Evolutionary conservation across 2,113 vertebrate species (phyloP).

Genomic region (Onychorhynchus coronatus): DNA sequence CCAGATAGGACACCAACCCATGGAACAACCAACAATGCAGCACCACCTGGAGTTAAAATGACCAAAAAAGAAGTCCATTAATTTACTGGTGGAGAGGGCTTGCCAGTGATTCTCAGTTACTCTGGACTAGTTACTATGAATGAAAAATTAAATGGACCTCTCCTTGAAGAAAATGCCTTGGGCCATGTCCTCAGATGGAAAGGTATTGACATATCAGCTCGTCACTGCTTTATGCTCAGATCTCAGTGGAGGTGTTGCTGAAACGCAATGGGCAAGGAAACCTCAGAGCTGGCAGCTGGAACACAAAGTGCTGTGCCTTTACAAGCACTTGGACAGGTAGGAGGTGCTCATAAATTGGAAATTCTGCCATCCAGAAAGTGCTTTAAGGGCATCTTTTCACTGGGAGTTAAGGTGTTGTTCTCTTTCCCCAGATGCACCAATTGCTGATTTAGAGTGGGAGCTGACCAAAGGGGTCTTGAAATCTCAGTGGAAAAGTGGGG

Average conservation of each 20-base stretch:
- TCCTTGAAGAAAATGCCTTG: background rate
- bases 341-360: background rate
- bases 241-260: background rate
- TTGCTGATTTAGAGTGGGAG: background rate
- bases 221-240: background rate
- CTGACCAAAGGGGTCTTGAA: background rate
- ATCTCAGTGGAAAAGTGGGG: background rate
- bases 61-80: background rate
- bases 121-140: background rate
- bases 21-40: background rate
- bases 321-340: background rate
- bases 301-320: background rate
- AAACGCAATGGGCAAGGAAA: rapidly evolving
- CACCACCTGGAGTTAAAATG: background rate
- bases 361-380: background rate
- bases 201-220: background rate
- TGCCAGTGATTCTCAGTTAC: background rate
- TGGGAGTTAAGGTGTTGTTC: background rate
- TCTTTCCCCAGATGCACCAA: background rate
- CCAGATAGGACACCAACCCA: background rate
- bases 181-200: background rate
- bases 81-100: background rate
- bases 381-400: background rate
- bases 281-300: background rate
- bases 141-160: background rate